Base-by-base conservation (phyloP, 2,888 invertebrate genomes). In the Ochropleura plecta region DNA sequence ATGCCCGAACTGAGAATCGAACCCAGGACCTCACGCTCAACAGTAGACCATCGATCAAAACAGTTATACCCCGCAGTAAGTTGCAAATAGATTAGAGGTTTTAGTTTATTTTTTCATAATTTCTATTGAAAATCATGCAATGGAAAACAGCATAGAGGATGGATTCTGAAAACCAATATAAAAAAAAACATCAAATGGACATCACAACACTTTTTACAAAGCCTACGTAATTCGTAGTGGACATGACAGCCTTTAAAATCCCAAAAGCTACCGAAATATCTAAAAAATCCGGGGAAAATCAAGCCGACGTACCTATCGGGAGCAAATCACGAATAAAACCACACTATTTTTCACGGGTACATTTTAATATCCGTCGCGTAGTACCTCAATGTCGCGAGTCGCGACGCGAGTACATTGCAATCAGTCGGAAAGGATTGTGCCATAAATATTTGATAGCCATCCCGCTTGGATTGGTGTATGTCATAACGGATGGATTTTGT, bases 391-490 rank as follows among this genome's bases (percentile, higher is more conserved):
- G 90, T 88, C 89, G 73, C 57, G 78, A 71, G 90, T 88, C 89
- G 73, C 57, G 78, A 71, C 69, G 69, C 65, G 81, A 76, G 78
- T 74, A 83, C 75, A 79, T 81, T 66, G 85, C 90, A 89, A 90
- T 91, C 89, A 85, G 80, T 91, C 84, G 89, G 82, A 88, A 89
- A 84, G 90, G 88, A 91, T 91, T 91, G 88, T 78, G 66, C 55
- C 73, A 84, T 91, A 86, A 89, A 91, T 91, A 88, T 90, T 91
- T 91, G 88, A 91, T 88, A 72, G 67, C 70, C 42, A 79, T 77
- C 80, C 57, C 77, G 49, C 63, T 63, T 65, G 72, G 68, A 75
- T 82, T 67, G 69, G 46, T 16, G 57, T 69, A 48, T 63, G 70
- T 79, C 76, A 78, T 82, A 80, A 49, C 79, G 62, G 66, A 69